A percentile compares a stretch with the other conserved stretches of the same genome.
Conservation (phyloP, 2,888 invertebrate genomes). For the Archips crataeganus region DNA sequence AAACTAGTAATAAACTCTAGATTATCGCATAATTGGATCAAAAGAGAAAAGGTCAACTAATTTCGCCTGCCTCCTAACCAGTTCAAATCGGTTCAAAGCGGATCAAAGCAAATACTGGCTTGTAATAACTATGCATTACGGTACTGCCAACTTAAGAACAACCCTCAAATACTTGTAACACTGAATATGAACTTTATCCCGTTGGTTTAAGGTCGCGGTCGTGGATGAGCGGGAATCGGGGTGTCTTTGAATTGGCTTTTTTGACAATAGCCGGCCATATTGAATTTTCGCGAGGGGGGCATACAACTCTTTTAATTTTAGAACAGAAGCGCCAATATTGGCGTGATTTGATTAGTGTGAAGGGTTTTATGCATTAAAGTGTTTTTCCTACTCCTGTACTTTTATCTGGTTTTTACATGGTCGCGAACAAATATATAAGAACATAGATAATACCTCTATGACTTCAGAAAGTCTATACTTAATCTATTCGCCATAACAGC, state of each 20-base stretch:
- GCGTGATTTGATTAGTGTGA: slow-evolving; percentile 67
- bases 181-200: not conserved
- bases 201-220: slow-evolving; percentile 42
- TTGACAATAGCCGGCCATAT: slow-evolving; percentile 51
- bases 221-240: not conserved
- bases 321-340: slow-evolving; percentile 64
- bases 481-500: no score
- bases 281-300: slow-evolving; percentile 52
- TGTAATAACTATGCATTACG: slow-evolving; percentile 67
- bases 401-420: no score
- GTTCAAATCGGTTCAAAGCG: slow-evolving; percentile 47
- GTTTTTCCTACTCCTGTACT: no score
- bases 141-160: slow-evolving; percentile 47
- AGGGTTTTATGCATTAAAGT: slow-evolving; percentile 48
- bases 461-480: no score
- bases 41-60: slow-evolving; percentile 40
- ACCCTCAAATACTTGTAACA: slow-evolving; percentile 13
- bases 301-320: slow-evolving; percentile 75
- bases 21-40: slow-evolving; percentile 37
- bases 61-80: slow-evolving; percentile 43
- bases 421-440: no score
- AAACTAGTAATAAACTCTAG: slow-evolving; percentile 33
- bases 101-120: slow-evolving; percentile 61
- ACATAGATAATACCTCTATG: no score
- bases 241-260: slow-evolving; percentile 27